Evolutionary conservation across 1,140 invertebrate genomes (phyloP).

Genomic region (Saxidomus purpurata): DNA sequence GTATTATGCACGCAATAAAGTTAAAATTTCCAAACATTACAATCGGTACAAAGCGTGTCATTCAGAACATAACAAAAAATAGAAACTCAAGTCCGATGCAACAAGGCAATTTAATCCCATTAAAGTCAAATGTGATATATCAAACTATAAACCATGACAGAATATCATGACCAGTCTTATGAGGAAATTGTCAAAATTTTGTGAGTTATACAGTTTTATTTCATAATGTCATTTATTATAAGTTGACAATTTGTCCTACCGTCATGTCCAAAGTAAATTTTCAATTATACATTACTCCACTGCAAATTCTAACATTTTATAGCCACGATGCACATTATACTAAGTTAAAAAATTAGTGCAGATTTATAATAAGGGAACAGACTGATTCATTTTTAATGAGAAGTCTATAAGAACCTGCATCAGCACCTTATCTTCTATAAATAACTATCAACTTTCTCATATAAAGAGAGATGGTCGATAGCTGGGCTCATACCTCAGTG

Average conservation of each 20-base stretch:
- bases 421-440: too few relatives aligned
- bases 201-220: constrained; percentile 31
- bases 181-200: constrained; percentile 20
- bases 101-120: not conserved
- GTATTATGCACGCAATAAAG: not conserved
- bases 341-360: too few relatives aligned
- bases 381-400: too few relatives aligned
- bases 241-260: not conserved
- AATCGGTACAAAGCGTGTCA: constrained; percentile 6
- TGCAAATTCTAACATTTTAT: too few relatives aligned
- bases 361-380: too few relatives aligned
- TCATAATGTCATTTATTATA: constrained; percentile 33
- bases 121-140: constrained; percentile 5
- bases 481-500: too few relatives aligned
- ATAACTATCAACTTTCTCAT: too few relatives aligned
- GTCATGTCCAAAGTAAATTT: not conserved
- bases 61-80: not conserved
- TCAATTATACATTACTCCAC: too few relatives aligned
- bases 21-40: constrained; percentile 1
- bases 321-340: too few relatives aligned
- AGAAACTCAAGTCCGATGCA: not conserved
- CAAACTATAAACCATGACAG: not conserved
- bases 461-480: too few relatives aligned
- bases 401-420: too few relatives aligned
- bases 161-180: not conserved